Evolutionary conservation across 1,140 invertebrate species (phyloP).

Genomic region (Drosophila bocki): DNA sequence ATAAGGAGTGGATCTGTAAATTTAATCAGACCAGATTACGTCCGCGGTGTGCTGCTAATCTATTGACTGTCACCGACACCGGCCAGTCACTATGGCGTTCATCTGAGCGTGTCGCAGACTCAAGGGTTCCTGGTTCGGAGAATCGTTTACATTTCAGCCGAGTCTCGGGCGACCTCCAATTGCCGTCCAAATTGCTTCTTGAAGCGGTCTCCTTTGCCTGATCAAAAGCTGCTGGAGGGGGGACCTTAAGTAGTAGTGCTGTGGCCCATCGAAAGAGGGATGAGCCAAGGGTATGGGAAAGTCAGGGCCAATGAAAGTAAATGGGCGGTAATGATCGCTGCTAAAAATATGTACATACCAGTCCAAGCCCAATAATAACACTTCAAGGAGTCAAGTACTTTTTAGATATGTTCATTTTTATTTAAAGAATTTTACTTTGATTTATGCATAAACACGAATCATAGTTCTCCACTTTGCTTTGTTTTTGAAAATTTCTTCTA

Average conservation of each 20-base stretch:
- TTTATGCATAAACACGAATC: constrained; percentile 78
- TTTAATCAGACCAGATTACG: constrained; percentile 67
- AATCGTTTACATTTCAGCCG: constrained; percentile 46
- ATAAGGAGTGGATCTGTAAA: constrained; percentile 58
- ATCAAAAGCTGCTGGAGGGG: constrained; percentile 33
- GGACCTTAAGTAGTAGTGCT: constrained; percentile 12
- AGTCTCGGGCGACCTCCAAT: background rate
- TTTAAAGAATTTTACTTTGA: constrained; percentile 80
- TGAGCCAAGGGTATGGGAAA: constrained; percentile 23
- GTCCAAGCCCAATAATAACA: constrained; percentile 8
- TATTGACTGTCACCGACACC: constrained; percentile 45
- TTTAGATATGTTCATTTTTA: constrained; percentile 84
- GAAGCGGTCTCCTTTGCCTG: constrained; percentile 47
- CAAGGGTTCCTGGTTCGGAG: constrained; percentile 28
- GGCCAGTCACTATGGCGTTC: background rate
- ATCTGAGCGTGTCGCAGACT: constrained; percentile 26
- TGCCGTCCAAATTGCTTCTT: constrained; percentile 28
- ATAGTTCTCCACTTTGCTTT: constrained; percentile 32
- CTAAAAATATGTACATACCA: background rate
- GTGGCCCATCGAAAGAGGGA: constrained; percentile 8
- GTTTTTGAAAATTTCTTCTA: constrained; percentile 70
- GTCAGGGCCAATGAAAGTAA: constrained; percentile 41
- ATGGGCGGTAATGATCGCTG: constrained; percentile 26
- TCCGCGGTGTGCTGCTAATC: constrained; percentile 29
- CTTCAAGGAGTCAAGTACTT: constrained; percentile 21